Percentiles rank a stretch among this genome's conserved stretches.
Evolutionary conservation across 1,140 invertebrate species (phyloP).

Genomic region (Helicoverpa zea): DNA sequence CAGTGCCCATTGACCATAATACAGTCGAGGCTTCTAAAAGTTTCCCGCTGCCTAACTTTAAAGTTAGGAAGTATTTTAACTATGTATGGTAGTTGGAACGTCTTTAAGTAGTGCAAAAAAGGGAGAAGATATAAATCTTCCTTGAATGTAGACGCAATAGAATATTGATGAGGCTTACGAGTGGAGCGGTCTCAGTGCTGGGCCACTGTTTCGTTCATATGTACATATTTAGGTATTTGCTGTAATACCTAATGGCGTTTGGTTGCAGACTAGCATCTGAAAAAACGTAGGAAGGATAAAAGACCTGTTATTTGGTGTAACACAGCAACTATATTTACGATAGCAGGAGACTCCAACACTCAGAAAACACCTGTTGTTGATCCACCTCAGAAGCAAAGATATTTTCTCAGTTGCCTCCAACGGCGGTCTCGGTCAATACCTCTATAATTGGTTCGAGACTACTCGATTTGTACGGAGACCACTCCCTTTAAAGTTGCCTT

Average conservation of each 20-base stretch:
- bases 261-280: neutral
- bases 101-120: conserved; percentile 51
- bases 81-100: conserved; percentile 65
- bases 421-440: neutral
- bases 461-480: neutral
- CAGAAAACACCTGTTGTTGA: neutral
- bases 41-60: conserved; percentile 61
- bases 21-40: conserved; percentile 64
- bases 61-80: conserved; percentile 72
- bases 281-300: neutral
- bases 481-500: neutral
- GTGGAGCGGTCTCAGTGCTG: conserved; percentile 5
- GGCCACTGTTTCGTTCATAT: conserved; percentile 33
- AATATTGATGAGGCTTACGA: conserved; percentile 47
- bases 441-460: neutral
- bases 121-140: conserved; percentile 37
- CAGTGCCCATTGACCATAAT: conserved; percentile 70
- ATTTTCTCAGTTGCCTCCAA: neutral
- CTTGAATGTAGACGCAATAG: conserved; percentile 45
- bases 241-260: conserved; percentile 37
- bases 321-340: too few relatives aligned
- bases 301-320: too few relatives aligned
- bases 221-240: conserved; percentile 45
- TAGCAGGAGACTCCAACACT: neutral
- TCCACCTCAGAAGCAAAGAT: neutral